These are phyloP conservation scores for Phaedon cochleariae DNA, from an alignment of 2,888 invertebrate species.

Conservation along the genomic window DNA sequence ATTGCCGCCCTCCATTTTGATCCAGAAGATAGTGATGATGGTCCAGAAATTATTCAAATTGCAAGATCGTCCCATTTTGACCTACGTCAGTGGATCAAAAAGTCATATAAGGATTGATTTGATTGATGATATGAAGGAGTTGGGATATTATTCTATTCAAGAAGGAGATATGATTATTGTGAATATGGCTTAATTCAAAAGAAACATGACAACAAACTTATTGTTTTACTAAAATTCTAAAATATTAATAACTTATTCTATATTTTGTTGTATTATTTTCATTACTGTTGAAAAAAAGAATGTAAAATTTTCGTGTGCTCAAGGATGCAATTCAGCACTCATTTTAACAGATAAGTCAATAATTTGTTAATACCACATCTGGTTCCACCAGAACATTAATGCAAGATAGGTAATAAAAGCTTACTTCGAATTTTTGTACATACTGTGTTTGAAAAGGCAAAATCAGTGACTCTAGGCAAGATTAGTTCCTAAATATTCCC, in stretches of 20 bases:
- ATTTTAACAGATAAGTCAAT: too few relatives aligned
- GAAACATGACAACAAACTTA: neutral
- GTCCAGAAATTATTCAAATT: constrained; percentile 78
- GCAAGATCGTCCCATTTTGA: constrained; percentile 60
- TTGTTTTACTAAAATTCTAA: neutral
- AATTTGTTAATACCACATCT: too few relatives aligned
- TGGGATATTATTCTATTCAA: constrained; percentile 85
- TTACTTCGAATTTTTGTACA: too few relatives aligned
- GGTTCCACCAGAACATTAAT: too few relatives aligned
- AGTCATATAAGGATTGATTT: constrained; percentile 75
- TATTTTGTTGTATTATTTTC: too few relatives aligned
- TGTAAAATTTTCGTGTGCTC: too few relatives aligned
- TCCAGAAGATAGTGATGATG: constrained; percentile 84
- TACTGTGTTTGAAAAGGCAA: too few relatives aligned
- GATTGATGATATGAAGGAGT: constrained; percentile 83
- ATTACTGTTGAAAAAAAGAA: too few relatives aligned
- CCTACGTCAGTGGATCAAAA: constrained; percentile 67
- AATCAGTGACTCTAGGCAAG: too few relatives aligned
- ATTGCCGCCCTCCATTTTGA: constrained; percentile 79
- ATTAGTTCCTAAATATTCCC: too few relatives aligned
- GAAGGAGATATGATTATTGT: constrained; percentile 81
- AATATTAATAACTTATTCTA: neutral
- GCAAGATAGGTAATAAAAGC: too few relatives aligned
- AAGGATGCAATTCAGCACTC: too few relatives aligned
- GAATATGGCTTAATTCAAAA: neutral